These are phyloP conservation scores for Tyrannus savana DNA, from an alignment of 2,113 vertebrate genomes.

Conservation along the genomic window DNA sequence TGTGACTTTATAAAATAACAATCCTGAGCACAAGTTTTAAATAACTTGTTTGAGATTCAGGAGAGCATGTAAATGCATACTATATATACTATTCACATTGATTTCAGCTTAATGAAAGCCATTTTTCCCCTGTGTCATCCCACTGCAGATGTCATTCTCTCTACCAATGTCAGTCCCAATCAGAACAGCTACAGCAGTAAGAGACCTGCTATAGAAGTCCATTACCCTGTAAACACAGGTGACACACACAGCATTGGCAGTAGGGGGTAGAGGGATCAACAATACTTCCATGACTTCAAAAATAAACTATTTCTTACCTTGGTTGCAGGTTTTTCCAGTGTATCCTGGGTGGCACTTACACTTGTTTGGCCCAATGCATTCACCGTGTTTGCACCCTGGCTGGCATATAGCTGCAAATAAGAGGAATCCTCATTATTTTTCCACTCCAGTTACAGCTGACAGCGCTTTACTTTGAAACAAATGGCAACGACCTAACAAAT, in stretches of 20 bases:
- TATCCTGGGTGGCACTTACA: constrained; percentile 95
- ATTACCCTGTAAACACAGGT: not conserved
- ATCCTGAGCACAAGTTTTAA: not conserved
- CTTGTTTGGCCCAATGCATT: constrained; percentile 94
- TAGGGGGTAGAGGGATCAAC: not conserved
- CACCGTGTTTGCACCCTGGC: constrained; percentile 92
- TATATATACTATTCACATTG: not conserved
- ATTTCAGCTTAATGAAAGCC: not conserved
- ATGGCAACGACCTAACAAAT: not conserved
- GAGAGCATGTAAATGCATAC: not conserved
- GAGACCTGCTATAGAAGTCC: not conserved
- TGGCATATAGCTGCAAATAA: constrained; percentile 89
- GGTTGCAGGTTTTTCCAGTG: constrained; percentile 95
- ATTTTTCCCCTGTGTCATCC: not conserved
- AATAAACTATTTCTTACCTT: constrained; percentile 81
- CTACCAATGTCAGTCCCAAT: not conserved
- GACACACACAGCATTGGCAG: not conserved
- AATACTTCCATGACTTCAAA: not conserved
- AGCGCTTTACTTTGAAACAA: not conserved
- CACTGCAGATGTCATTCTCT: not conserved
- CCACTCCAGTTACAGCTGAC: not conserved
- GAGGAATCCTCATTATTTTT: not conserved
- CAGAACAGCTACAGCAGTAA: not conserved
- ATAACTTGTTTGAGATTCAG: not conserved
- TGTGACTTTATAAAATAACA: not conserved